phyloP scores from a whole-genome alignment of 1,140 invertebrate genomes.

The Gryllus bimaculatus region DNA sequence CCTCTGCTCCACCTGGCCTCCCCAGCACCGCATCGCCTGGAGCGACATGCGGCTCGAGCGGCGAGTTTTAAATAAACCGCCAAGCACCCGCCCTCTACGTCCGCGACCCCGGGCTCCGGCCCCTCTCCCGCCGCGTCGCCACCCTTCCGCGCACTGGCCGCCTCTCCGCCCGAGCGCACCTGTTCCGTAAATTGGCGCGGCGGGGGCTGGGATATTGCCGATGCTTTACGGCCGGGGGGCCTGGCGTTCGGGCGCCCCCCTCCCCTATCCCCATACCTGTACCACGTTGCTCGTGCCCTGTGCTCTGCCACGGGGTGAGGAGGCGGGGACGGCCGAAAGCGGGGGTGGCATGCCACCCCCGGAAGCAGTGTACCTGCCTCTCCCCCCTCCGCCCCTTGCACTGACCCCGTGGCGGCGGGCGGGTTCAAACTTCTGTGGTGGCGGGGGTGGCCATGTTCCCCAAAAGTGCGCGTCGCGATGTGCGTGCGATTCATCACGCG shows the following conservation, averaged over 20 bases:
- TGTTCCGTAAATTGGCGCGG: background rate
- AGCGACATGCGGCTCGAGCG: background rate
- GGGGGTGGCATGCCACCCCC: no score
- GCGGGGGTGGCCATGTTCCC: no score
- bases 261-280: background rate
- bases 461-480: no score
- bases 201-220: background rate
- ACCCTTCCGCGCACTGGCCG: background rate
- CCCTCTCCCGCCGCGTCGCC: background rate
- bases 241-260: no score
- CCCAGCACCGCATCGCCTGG: no score
- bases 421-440: background rate
- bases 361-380: background rate
- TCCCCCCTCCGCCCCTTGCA: background rate
- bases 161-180: background rate
- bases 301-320: no score
- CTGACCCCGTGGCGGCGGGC: background rate
- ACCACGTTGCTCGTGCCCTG: background rate
- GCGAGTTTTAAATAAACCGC: background rate
- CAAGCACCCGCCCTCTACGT: background rate
- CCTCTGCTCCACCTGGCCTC: background rate
- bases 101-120: no score
- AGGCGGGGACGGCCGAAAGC: no score
- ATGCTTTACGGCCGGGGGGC: background rate
- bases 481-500: no score